Percentiles rank a stretch among this genome's conserved stretches.
These are phyloP conservation scores for Irena cyanogastra DNA, from an alignment of 2,113 vertebrate species.

Conservation along the genomic window DNA sequence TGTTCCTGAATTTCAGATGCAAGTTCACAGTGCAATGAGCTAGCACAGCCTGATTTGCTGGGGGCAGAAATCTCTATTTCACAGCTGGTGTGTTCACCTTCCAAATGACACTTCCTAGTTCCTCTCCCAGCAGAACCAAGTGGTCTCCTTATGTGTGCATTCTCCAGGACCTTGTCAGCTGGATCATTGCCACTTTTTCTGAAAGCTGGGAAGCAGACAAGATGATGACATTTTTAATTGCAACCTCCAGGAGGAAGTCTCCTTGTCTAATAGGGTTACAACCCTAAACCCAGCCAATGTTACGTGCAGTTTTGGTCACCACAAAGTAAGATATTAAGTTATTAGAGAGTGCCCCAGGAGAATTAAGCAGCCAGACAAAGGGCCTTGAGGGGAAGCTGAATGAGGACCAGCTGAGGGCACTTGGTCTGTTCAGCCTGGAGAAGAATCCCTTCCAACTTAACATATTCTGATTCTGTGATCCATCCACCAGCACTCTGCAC, in stretches of 20 bases:
- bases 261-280: background rate
- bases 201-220: background rate
- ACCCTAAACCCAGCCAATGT: background rate
- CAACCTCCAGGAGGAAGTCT: background rate
- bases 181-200: background rate
- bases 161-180: background rate
- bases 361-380: too few relatives aligned
- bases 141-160: background rate
- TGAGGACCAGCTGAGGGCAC: accelerated
- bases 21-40: background rate
- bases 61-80: background rate
- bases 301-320: background rate
- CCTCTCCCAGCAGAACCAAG: background rate
- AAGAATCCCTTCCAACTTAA: background rate
- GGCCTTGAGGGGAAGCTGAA: background rate
- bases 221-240: background rate
- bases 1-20: background rate
- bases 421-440: background rate
- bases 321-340: background rate
- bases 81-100: background rate
- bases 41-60: background rate
- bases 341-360: too few relatives aligned
- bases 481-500: background rate
- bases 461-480: too few relatives aligned
- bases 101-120: background rate